Evolutionary conservation across 2,888 invertebrate genomes (phyloP).

Genomic region (Nesidiocoris tenuis): DNA sequence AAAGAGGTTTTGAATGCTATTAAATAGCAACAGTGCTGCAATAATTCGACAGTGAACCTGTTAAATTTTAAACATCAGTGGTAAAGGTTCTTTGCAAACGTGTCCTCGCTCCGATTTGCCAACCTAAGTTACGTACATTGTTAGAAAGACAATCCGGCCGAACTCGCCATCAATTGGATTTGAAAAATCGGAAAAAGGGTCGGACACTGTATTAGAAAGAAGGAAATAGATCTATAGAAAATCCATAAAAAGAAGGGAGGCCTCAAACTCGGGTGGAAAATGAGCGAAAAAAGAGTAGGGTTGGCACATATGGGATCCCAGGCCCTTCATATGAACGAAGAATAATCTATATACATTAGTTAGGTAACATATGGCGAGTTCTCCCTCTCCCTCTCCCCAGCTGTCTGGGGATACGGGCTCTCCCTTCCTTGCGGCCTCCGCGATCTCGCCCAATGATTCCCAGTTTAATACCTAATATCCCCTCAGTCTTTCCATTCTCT

Average conservation of each 20-base stretch:
- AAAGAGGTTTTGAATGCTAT: too few relatives aligned
- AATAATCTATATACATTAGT: conserved; percentile 40
- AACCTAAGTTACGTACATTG: too few relatives aligned
- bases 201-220: not conserved
- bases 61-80: too few relatives aligned
- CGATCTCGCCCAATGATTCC: conserved; percentile 27
- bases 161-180: too few relatives aligned
- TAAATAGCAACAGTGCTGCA: too few relatives aligned
- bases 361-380: conserved; percentile 39
- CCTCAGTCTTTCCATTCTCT: not conserved
- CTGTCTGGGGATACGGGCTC: conserved; percentile 1
- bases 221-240: not conserved
- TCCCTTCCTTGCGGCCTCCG: not conserved
- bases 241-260: not conserved
- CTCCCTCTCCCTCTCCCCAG: not conserved
- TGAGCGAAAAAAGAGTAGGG: not conserved
- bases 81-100: too few relatives aligned
- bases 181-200: not conserved
- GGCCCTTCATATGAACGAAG: conserved; percentile 1
- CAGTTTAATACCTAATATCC: conserved; percentile 36
- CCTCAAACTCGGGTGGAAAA: not conserved
- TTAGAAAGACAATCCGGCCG: too few relatives aligned
- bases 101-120: too few relatives aligned
- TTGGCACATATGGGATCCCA: conserved; percentile 6
- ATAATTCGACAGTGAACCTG: too few relatives aligned